Percentiles rank a stretch among this genome's conserved stretches.
Evolutionary conservation across 2,797 vertebrate species (phyloP).

Genomic region (Streptopelia turtur): DNA sequence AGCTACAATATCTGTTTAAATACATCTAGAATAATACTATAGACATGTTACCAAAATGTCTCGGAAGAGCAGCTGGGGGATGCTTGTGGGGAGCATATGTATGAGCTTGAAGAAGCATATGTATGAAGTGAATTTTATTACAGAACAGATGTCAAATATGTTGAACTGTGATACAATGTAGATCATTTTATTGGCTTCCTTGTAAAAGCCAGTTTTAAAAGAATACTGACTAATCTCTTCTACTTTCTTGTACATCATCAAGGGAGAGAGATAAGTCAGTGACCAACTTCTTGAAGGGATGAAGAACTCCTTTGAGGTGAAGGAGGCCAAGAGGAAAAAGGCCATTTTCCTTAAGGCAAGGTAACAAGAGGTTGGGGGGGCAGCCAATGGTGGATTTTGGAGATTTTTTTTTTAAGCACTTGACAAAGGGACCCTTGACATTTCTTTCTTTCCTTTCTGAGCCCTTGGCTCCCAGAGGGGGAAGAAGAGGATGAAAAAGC

Average conservation of each 20-base stretch:
- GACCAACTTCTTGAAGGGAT: conserved; percentile 69
- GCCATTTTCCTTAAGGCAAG: conserved; percentile 74
- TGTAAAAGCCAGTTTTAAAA: conserved; percentile 61
- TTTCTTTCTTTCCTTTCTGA: conserved; percentile 69
- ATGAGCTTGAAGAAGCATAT: conserved; percentile 65
- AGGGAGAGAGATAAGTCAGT: conserved; percentile 65
- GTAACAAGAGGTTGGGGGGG: conserved; percentile 51
- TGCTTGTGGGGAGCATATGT: conserved; percentile 61
- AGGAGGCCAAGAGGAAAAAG: conserved; percentile 53
- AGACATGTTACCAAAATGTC: conserved; percentile 4
- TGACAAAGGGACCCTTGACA: conserved; percentile 69
- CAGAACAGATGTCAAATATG: conserved; percentile 69
- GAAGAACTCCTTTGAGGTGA: conserved; percentile 53
- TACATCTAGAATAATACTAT: background rate
- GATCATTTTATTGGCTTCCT: conserved; percentile 64
- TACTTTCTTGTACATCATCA: conserved; percentile 59
- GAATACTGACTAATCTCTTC: conserved; percentile 52
- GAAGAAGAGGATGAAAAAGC: conserved; percentile 68
- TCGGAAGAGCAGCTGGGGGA: conserved; percentile 35
- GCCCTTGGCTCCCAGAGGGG: conserved; percentile 29
- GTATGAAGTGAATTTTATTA: conserved; percentile 69
- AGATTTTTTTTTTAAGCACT: conserved; percentile 28
- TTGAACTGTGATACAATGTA: conserved; percentile 66
- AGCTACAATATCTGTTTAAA: background rate
- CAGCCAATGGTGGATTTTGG: conserved; percentile 38